Percentiles rank a stretch among this genome's conserved stretches.
Conservation (phyloP, 2,113 vertebrate genomes). For the Hippocampus zosterae region DNA sequence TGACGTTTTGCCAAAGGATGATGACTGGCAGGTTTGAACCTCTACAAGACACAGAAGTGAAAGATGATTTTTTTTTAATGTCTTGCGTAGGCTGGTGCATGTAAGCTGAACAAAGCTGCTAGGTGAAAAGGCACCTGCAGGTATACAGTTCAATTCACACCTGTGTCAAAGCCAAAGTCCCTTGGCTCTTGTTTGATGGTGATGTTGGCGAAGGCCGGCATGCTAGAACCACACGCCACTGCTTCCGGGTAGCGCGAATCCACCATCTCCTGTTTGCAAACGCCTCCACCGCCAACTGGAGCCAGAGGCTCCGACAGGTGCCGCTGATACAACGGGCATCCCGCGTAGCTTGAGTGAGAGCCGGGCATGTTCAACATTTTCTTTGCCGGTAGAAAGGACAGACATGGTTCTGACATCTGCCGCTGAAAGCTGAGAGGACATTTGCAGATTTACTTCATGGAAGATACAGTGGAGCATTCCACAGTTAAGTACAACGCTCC, state of each 20-base stretch:
- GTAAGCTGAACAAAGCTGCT: not conserved
- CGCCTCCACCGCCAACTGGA: constrained; percentile 69
- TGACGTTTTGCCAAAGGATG: constrained; percentile 77
- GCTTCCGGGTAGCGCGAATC: constrained; percentile 81
- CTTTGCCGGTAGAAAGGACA: constrained; percentile 57
- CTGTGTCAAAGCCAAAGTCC: constrained; percentile 88
- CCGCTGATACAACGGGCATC: constrained; percentile 82
- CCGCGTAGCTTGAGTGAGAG: constrained; percentile 64
- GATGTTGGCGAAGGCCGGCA: constrained; percentile 74
- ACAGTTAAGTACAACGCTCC: no score
- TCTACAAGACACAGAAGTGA: constrained; percentile 67
- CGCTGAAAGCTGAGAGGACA: constrained; percentile 80
- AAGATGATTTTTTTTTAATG: not conserved
- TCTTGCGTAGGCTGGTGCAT: not conserved
- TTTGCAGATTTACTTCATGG: not conserved
- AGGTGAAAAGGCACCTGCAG: not conserved
- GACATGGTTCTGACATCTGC: constrained; percentile 84
- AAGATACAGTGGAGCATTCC: not conserved
- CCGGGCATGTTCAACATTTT: constrained; percentile 63
- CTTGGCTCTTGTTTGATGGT: constrained; percentile 90
- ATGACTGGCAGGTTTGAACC: constrained; percentile 85
- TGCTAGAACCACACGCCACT: constrained; percentile 53
- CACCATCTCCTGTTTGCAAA: constrained; percentile 87
- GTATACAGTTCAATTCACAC: constrained; percentile 49
- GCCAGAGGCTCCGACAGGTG: constrained; percentile 85